Evolutionary conservation across 2,113 vertebrate genomes (phyloP).

Genomic region (Eptatretus burgeri): DNA sequence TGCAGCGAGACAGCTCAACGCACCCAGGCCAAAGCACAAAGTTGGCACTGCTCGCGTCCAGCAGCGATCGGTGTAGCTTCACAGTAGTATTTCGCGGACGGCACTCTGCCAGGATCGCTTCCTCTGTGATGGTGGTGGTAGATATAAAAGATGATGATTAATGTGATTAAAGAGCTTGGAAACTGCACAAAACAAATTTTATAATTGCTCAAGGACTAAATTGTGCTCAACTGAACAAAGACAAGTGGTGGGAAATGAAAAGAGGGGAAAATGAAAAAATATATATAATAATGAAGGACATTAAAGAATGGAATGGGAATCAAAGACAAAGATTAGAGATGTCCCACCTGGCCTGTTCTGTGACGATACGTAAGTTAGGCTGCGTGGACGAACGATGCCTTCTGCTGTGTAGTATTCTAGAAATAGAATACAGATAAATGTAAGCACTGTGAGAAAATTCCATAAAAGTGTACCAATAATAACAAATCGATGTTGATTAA

Average conservation of each 20-base stretch:
- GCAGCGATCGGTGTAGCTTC: constrained; percentile 45
- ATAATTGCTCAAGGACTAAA: too few species aligned
- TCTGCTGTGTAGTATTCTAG: constrained; percentile 1
- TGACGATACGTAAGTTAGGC: not conserved
- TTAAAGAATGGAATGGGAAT: too few species aligned
- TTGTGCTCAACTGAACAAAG: too few species aligned
- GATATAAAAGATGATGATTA: not conserved
- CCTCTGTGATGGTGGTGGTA: constrained; percentile 16
- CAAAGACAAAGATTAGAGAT: too few species aligned
- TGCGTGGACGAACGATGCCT: not conserved
- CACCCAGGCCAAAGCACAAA: constrained; percentile 63
- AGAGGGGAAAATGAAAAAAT: too few species aligned
- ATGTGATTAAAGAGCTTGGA: too few species aligned
- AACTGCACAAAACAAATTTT: too few species aligned
- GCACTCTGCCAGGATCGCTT: constrained; percentile 40
- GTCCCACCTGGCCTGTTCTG: not conserved
- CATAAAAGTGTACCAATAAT: too few species aligned
- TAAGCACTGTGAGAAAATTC: too few species aligned
- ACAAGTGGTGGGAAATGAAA: too few species aligned
- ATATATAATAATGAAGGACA: too few species aligned
- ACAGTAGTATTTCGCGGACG: constrained; percentile 55
- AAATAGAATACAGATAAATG: not conserved
- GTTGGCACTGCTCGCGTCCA: constrained; percentile 54
- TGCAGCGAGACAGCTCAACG: constrained; percentile 75
- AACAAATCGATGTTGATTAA: too few species aligned